Evolutionary conservation across 2,113 vertebrate species (phyloP).

Genomic region (Calidris pugnax): DNA sequence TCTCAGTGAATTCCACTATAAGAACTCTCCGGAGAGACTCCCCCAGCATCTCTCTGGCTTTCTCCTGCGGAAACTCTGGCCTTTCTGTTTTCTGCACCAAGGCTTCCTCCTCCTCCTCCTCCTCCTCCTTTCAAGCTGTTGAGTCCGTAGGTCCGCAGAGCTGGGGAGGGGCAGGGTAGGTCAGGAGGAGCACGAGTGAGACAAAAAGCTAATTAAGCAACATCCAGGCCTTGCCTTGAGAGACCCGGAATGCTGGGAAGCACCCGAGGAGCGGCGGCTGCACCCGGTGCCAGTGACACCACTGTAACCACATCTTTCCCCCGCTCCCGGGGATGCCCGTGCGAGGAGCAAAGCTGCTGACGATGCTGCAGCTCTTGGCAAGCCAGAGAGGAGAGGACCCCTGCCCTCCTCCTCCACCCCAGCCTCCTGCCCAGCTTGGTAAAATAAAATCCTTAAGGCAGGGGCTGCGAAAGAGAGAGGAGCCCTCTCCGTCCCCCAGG

Average conservation of each 20-base stretch:
- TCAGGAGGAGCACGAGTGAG: background rate
- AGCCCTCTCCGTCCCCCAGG: background rate
- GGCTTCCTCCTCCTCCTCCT: background rate
- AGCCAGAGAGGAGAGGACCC: background rate
- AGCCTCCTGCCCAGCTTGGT: slow-evolving; percentile 40
- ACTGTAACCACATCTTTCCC: background rate
- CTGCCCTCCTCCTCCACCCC: background rate
- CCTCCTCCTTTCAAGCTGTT: background rate
- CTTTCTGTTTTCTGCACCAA: background rate
- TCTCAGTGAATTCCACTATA: background rate
- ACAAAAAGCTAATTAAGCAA: background rate
- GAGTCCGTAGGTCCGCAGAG: background rate
- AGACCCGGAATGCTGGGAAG: background rate
- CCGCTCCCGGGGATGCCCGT: fast-evolving
- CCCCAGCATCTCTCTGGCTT: background rate
- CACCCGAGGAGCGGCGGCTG: fast-evolving
- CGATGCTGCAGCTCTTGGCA: background rate
- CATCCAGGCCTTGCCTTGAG: background rate
- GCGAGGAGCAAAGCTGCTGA: background rate
- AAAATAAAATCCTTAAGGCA: slow-evolving; percentile 66
- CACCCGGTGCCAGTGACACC: background rate
- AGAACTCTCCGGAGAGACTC: background rate
- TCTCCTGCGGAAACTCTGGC: background rate
- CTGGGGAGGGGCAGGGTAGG: background rate
- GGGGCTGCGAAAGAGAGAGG: slow-evolving; percentile 36